These are phyloP conservation scores for Drosophila subpulchrella DNA, from an alignment of 1,140 invertebrate genomes.

Conservation along the genomic window DNA sequence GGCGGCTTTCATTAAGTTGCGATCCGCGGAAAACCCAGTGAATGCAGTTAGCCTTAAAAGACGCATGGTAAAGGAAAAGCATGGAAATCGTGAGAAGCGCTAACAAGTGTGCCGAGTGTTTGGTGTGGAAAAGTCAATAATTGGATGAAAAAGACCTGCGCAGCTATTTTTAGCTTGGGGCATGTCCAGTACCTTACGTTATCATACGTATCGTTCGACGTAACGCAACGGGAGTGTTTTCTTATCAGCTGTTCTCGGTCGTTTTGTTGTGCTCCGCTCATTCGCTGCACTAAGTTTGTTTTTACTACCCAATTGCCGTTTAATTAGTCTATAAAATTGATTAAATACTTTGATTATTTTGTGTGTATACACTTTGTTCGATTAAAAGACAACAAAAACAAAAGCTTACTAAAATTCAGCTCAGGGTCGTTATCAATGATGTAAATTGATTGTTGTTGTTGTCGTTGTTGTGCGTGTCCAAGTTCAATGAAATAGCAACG, in stretches of 20 bases:
- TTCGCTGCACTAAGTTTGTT: conserved; percentile 58
- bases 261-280: conserved; percentile 60
- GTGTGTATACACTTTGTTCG: neutral
- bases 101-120: conserved; percentile 19
- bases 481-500: conserved; percentile 62
- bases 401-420: conserved; percentile 20
- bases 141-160: conserved; percentile 69
- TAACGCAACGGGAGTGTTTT: conserved; percentile 16
- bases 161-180: conserved; percentile 80
- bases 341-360: neutral
- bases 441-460: conserved; percentile 11
- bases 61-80: conserved; percentile 52
- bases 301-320: conserved; percentile 14
- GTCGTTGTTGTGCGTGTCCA: conserved; percentile 38
- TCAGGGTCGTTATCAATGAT: conserved; percentile 55
- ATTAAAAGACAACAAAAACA: conserved; percentile 2
- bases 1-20: conserved; percentile 53
- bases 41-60: conserved; percentile 60
- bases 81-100: neutral
- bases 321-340: conserved; percentile 29
- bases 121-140: conserved; percentile 72
- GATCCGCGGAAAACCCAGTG: conserved; percentile 49
- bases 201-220: conserved; percentile 9
- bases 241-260: conserved; percentile 54
- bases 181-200: conserved; percentile 47